Evolutionary conservation across 2,113 vertebrate species (phyloP).

Genomic region (Phycodurus eques): DNA sequence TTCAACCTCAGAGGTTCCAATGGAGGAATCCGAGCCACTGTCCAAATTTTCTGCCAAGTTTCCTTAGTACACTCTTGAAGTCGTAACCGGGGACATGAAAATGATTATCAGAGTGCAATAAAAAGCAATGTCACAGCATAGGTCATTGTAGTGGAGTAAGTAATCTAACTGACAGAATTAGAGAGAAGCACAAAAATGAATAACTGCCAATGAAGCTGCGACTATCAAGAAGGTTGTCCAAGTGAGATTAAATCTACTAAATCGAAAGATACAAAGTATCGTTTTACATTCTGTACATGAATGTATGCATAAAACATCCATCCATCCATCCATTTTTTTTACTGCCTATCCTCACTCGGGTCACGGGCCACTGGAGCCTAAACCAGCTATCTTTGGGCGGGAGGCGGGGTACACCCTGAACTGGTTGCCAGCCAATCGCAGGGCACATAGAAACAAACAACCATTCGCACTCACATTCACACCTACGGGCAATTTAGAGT

Average conservation of each 20-base stretch:
- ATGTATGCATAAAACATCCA: neutral
- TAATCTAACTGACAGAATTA: conserved; percentile 14
- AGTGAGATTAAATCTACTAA: conserved; percentile 5
- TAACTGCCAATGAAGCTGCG: neutral
- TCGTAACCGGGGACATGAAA: conserved; percentile 2
- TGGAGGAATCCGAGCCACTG: neutral
- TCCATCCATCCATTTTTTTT: no score
- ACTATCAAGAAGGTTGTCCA: neutral
- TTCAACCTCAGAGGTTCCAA: neutral
- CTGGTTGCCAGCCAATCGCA: no score
- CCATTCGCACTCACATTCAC: no score
- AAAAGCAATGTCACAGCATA: conserved; percentile 21
- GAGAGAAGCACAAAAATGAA: neutral
- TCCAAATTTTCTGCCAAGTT: neutral
- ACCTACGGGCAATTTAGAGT: no score
- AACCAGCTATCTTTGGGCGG: no score
- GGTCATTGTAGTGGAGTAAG: conserved; percentile 6
- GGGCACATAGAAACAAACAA: no score
- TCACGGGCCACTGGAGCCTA: no score
- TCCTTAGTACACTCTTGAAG: conserved; percentile 8
- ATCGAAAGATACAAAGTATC: conserved; percentile 11
- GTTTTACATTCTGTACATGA: neutral
- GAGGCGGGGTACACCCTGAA: no score
- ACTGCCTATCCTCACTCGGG: no score
- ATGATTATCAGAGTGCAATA: conserved; percentile 24